Conservation (phyloP, 2,888 invertebrate genomes). For the Thyatira batis region DNA sequence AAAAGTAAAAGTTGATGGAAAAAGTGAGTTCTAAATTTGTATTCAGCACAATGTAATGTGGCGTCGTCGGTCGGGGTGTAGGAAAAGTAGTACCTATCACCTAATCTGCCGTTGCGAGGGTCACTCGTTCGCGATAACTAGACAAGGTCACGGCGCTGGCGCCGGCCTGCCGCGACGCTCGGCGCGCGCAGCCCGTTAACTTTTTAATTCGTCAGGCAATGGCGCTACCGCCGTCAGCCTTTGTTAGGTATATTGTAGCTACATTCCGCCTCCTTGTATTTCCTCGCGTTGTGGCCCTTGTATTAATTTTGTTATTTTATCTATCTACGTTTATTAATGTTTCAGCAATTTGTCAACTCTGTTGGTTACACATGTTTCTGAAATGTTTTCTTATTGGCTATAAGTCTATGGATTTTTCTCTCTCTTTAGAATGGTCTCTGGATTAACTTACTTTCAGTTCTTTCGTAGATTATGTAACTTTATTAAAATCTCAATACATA, state of each 20-base stretch:
- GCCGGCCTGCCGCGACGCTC: constrained; percentile 67
- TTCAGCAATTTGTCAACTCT: neutral
- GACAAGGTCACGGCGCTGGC: constrained; percentile 80
- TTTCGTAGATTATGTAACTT: no score
- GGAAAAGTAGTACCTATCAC: constrained; percentile 51
- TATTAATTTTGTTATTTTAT: neutral
- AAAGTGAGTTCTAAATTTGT: constrained; percentile 3
- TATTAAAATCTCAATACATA: neutral
- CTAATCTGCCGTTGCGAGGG: constrained; percentile 72
- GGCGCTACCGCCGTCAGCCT: constrained; percentile 61
- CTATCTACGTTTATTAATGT: neutral
- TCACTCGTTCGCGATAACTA: constrained; percentile 75
- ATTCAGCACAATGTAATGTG: constrained; percentile 11
- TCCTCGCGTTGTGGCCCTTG: constrained; percentile 11
- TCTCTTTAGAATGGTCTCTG: no score
- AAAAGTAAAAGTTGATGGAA: neutral
- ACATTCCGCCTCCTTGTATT: constrained; percentile 42
- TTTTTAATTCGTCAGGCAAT: constrained; percentile 75
- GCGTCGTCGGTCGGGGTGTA: constrained; percentile 35
- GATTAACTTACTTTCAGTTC: no score
- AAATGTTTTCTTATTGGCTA: no score
- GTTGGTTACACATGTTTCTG: no score
- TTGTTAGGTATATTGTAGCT: constrained; percentile 51
- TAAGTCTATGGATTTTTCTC: no score
- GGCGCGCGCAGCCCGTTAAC: constrained; percentile 71